Percentiles rank a stretch among this genome's conserved stretches.
phyloP scores from a whole-genome alignment of 2,888 invertebrate species.

The Trissolcus japonicus region DNA sequence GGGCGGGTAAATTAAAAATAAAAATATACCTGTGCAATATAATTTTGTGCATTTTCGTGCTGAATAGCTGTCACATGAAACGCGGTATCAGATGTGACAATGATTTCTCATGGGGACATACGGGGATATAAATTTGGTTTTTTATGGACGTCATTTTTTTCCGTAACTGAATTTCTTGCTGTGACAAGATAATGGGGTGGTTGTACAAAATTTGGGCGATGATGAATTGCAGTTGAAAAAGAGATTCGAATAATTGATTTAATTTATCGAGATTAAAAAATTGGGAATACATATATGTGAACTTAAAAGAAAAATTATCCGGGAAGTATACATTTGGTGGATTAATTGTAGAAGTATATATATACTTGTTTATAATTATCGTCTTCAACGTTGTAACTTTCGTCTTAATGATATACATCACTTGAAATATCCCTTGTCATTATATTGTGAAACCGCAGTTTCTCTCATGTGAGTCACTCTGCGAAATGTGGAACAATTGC shows the following conservation, averaged over 20 bases:
- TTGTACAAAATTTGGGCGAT: slow-evolving; percentile 16
- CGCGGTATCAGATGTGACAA: slow-evolving; percentile 15
- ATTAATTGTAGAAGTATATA: neutral
- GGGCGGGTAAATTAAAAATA: too few relatives aligned
- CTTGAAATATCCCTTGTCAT: neutral
- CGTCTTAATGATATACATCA: neutral
- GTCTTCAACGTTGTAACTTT: slow-evolving; percentile 3
- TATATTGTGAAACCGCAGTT: slow-evolving; percentile 25
- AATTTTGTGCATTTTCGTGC: neutral
- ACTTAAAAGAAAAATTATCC: too few relatives aligned
- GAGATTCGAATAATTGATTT: too few relatives aligned
- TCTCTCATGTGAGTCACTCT: slow-evolving; percentile 9
- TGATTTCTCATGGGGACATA: too few relatives aligned
- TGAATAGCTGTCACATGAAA: neutral
- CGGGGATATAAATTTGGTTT: slow-evolving; percentile 7
- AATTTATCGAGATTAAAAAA: too few relatives aligned
- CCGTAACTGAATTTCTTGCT: slow-evolving; percentile 45
- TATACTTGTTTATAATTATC: neutral
- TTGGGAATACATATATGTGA: too few relatives aligned
- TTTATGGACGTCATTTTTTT: slow-evolving; percentile 30
- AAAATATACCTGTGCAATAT: too few relatives aligned
- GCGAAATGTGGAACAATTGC: slow-evolving; percentile 39
- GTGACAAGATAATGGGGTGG: slow-evolving; percentile 40
- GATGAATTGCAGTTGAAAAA: slow-evolving; percentile 4
- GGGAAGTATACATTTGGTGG: too few relatives aligned